Evolutionary conservation across 2,888 invertebrate genomes (phyloP), one percentile per base, ranked within the genome.

Genomic region (Dastarcus helophoroides): DNA sequence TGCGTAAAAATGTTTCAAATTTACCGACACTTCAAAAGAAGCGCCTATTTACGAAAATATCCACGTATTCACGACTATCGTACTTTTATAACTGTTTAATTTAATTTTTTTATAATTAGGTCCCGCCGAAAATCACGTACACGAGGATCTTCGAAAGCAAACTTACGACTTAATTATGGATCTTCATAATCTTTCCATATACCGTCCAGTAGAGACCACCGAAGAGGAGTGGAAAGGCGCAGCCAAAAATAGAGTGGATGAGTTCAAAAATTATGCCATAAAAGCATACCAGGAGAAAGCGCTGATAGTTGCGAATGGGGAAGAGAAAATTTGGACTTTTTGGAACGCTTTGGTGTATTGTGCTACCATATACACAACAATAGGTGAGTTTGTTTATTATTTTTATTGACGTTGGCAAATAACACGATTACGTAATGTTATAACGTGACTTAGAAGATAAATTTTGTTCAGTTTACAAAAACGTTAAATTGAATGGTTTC

Each of bases 271-370:
- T 1, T 60, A 65, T 32, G 43, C 58, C 2, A 51, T 57, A 11
- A 52, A 52, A 19, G 44, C 47, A 12, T 48, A 51, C 31, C 40
- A 47, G 32, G 50, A 42, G 14, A 40, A 53, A 29, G 40, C 43
- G 13, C 43, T 59, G 2, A 46, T 58, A 22, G 44, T 48, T 6
- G 44, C 48, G 3, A 56, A 56, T 41, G 40, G 68, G 21, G 55
- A 59, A 11, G 26, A 11, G 10, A 70, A 64, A 41, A 68, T 72
- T 0, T 89, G 89, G 89, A 73, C 77, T 1, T 84, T 86, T 54
- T 83, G 80, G 79, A 85, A 86, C 53, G 70, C 88, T 0, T 74
- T 89, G 60, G 86, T 89, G 47, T 89, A 79, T 48, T 82, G 86
- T 42, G 82, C 85, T 22, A 89, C 89, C 13, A 79, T 89, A 51